Evolutionary conservation across 2,797 vertebrate genomes (phyloP), one percentile per base, ranked within the genome.

Genomic region (Phrynocephalus guinanensis): DNA sequence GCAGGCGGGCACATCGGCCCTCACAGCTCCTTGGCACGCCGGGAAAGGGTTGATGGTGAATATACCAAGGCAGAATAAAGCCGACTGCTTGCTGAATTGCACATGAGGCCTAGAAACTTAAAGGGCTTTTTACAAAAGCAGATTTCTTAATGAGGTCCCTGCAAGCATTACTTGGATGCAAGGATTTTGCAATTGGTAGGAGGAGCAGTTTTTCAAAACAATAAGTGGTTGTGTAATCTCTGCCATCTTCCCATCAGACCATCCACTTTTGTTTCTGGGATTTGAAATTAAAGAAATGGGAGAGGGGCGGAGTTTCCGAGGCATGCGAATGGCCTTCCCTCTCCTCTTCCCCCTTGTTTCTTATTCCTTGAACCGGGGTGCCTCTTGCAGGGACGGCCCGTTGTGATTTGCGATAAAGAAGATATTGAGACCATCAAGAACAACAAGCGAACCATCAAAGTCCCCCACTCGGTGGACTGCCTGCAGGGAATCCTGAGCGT

Each of bases 401-500:
- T 99, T 2, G 97, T 99, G 86, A 99, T 99, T 87, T 99, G 99
- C 71, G 99, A 99, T 93, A 98, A 98, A 94, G 99, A 99, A 3
- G 99, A 99, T 93, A 97, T 97, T 0, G 99, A 99, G 96, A 99
- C 98, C 73, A 97, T 98, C 86, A 98, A 98, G 93, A 98, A 96
- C 96, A 99, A 98, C 5, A 98, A 97, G 87, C 97, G 98, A 90
- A 98, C 97, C 0, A 99, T 99, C 95, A 98, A 98, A 93, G 98
- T 99, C 93, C 99, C 99, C 79, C 99, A 98, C 93, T 98, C 98
- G 0, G 98, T 99, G 95, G 99, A 99, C 96, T 99, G 99, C 85
- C 97, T 99, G 92, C 99, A 99, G 96, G 99, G 99, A 67, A 96
- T 99, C 94, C 97, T 99, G 88, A 99, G 98, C 0, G 99, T 99